Conservation (phyloP, 2,113 vertebrate species). For the Cebus imitator region DNA sequence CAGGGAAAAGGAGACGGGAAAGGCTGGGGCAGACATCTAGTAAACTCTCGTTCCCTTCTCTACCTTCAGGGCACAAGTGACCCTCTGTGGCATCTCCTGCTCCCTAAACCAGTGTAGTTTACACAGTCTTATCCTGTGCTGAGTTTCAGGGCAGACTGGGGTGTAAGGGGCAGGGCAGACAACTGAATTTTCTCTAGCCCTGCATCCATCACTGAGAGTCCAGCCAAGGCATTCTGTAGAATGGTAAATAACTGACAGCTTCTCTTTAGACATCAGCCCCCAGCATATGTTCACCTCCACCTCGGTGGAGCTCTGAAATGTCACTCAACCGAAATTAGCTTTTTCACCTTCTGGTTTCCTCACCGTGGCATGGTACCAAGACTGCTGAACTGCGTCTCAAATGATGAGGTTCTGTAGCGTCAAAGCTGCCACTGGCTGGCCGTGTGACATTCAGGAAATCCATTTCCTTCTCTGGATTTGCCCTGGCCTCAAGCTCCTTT, state of each 20-base stretch:
- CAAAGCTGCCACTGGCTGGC: neutral
- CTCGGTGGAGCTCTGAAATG: neutral
- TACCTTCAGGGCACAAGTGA: neutral
- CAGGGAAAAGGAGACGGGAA: too few species aligned
- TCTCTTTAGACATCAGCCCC: neutral
- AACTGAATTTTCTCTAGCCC: neutral
- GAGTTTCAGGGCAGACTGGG: neutral
- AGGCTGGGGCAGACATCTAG: neutral
- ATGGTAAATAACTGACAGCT: too few species aligned
- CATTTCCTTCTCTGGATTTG: neutral
- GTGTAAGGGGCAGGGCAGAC: neutral
- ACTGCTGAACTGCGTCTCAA: neutral
- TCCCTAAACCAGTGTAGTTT: neutral
- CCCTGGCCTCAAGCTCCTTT: neutral
- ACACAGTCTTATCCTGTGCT: accelerated
- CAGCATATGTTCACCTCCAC: neutral
- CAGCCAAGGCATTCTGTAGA: neutral
- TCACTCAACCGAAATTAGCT: neutral
- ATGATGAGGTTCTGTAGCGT: neutral
- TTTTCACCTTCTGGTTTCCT: neutral
- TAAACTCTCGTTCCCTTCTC: neutral
- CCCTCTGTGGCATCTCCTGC: neutral
- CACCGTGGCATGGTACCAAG: neutral
- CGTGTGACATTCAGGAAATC: neutral
- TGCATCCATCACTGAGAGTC: neutral